Evolutionary conservation across 1,140 invertebrate species (phyloP), one percentile per base, ranked within the genome.

Genomic region (Bombus waltoni): DNA sequence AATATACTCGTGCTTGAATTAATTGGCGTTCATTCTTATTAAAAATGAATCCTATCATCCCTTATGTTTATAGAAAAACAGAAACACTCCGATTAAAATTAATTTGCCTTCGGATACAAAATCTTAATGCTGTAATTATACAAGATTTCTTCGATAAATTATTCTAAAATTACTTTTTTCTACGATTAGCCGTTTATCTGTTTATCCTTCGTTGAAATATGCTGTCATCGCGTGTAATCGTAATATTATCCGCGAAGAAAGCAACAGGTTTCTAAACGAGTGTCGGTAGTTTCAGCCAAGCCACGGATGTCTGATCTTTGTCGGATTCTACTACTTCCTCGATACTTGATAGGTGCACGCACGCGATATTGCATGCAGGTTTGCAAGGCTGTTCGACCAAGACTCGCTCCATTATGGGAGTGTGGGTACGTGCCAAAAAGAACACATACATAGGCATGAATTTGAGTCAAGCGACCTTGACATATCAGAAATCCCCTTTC

Each of bases 391-490:
- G 10, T 42, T 28, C 18, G 32, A 8, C 11, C 9, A 2, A n/a
- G 25, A 53, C 4, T 10, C 35, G 18, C 6, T 18, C 4, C 22
- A n/a, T 32, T 53, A 68, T 42, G 57, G 35, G 44, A 74, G 81
- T 81, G 77, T 66, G 70, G 83, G 32, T 85, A 85, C 83, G 77
- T 85, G 83, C 71, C 78, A 11, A 81, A 81, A 81, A 35, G 47
- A 22, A 11, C 44, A 74, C 6, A 35, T 25, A 15, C 22, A 25
- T 28, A 40, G 22, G 53, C 38, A 72, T 47, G 68, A 18, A 32
- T 11, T 32, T 15, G 11, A 15, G 11, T 85, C 35, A 28, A 32
- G 5, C 71, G 42, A 74, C 84, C 83, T 85, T 85, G 83, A 59
- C 70, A 28, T 68, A 85, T 74, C 71, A 73, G 3, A 85, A 85